phyloP scores from a whole-genome alignment of 2,797 vertebrate genomes.

The Hipposideros larvatus region DNA sequence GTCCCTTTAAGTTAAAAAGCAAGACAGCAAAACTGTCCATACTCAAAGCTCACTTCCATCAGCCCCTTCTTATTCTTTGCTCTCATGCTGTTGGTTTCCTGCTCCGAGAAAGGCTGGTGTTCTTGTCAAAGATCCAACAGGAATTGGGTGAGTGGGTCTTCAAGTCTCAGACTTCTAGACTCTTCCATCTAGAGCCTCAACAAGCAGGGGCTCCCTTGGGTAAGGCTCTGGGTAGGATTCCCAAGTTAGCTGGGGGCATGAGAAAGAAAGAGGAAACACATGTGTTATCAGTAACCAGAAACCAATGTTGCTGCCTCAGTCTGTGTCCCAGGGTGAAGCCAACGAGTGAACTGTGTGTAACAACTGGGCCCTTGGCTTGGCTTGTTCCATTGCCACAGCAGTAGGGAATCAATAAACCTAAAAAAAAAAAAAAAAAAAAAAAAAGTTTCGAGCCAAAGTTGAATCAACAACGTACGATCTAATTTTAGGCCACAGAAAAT shows the following conservation, averaged over 20 bases:
- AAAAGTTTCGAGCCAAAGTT: neutral
- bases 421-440: neutral
- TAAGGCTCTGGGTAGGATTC: neutral
- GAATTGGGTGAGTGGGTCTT: fast-evolving
- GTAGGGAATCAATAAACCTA: neutral
- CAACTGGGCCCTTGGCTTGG: neutral
- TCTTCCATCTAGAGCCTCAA: neutral
- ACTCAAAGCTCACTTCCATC: neutral
- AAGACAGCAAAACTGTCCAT: neutral
- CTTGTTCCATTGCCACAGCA: neutral
- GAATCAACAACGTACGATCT: neutral
- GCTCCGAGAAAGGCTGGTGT: neutral
- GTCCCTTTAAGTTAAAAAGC: neutral
- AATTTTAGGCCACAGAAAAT: conserved; percentile 64
- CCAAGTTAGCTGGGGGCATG: neutral
- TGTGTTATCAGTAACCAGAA: neutral
- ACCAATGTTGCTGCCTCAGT: fast-evolving
- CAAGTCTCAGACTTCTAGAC: neutral
- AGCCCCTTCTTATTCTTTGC: neutral
- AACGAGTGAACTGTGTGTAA: neutral
- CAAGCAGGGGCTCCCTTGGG: neutral
- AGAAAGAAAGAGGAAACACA: neutral
- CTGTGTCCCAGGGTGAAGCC: neutral
- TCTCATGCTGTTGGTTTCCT: neutral
- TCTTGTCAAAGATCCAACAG: neutral